These are phyloP conservation scores for Dendrolimus houi DNA, from an alignment of 2,888 invertebrate genomes.

Conservation along the genomic window DNA sequence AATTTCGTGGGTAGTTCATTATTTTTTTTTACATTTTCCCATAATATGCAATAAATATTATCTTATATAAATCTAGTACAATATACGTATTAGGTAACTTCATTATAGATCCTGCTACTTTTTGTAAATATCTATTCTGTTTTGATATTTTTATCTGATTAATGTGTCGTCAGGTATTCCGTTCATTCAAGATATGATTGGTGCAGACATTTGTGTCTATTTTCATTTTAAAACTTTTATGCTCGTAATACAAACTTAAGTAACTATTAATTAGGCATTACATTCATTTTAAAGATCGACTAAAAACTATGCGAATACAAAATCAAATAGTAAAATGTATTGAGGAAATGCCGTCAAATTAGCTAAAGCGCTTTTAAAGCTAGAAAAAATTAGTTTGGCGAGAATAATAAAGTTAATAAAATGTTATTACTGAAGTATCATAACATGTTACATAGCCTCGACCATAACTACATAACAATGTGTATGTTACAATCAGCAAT, in stretches of 20 bases:
- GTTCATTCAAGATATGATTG: slow-evolving; percentile 64
- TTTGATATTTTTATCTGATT: slow-evolving; percentile 38
- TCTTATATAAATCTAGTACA: slow-evolving; percentile 58
- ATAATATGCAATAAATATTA: slow-evolving; percentile 64
- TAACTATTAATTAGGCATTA: background rate
- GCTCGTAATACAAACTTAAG: slow-evolving; percentile 1
- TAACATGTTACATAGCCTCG: no score
- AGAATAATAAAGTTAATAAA: no score
- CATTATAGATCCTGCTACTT: slow-evolving; percentile 39
- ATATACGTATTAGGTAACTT: slow-evolving; percentile 36
- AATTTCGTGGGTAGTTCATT: slow-evolving; percentile 53
- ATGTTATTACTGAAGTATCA: no score
- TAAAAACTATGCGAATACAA: no score
- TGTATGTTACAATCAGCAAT: no score
- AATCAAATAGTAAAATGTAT: no score
- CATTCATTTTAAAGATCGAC: no score
- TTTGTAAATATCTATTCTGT: slow-evolving; percentile 54
- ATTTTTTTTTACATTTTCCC: slow-evolving; percentile 69
- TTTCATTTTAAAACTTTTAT: slow-evolving; percentile 4
- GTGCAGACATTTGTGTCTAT: slow-evolving; percentile 15
- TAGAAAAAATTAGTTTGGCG: no score
- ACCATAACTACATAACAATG: no score
- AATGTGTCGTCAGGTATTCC: slow-evolving; percentile 61
- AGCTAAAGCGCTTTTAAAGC: no score
- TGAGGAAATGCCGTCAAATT: no score